phyloP scores from a whole-genome alignment of 2,797 vertebrate genomes.

The Acrossocheilus wenchowensis region DNA sequence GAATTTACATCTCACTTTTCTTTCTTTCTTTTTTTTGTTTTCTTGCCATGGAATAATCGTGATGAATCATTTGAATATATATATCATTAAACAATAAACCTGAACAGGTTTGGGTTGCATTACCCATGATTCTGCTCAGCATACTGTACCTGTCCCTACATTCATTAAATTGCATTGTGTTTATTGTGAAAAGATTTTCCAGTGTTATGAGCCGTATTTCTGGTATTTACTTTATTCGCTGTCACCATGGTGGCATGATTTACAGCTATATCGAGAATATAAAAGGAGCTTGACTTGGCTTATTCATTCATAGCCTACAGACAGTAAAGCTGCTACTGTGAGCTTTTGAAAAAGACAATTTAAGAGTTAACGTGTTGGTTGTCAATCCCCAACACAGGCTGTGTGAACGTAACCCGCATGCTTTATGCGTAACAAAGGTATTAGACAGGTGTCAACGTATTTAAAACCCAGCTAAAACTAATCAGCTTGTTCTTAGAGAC shows the following conservation, averaged over 20 bases:
- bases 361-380: not conserved
- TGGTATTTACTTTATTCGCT: not conserved
- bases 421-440: not conserved
- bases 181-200: not conserved
- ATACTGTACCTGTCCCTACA: not conserved
- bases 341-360: not conserved
- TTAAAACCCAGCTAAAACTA: conserved; percentile 15
- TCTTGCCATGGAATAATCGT: too few relatives aligned
- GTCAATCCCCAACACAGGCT: not conserved
- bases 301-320: not conserved
- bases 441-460: not conserved
- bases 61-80: too few relatives aligned
- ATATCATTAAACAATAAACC: too few relatives aligned
- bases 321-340: not conserved
- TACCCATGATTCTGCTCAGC: not conserved
- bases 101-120: not conserved
- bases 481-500: conserved; percentile 33
- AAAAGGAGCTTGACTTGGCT: not conserved
- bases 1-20: too few relatives aligned
- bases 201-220: not conserved
- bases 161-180: not conserved
- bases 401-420: not conserved
- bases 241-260: not conserved
- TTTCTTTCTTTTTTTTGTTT: too few relatives aligned
- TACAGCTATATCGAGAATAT: not conserved